These are phyloP conservation scores for Pteronotus mesoamericanus DNA, from an alignment of 2,797 vertebrate genomes.

Conservation along the genomic window DNA sequence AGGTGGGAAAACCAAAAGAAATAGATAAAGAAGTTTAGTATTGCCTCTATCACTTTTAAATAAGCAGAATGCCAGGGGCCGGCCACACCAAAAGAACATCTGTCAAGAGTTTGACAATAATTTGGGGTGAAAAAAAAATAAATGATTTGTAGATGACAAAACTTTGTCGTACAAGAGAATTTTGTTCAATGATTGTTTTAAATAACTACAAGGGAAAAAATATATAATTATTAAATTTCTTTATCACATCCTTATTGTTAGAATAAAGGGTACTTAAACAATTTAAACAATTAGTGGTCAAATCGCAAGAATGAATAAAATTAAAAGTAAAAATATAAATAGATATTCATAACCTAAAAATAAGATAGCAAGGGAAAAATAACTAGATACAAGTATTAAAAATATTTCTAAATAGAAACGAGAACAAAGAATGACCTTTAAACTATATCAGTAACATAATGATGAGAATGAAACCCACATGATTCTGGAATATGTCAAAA, in stretches of 20 bases:
- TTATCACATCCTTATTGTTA: background rate
- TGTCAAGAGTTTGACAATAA: slow-evolving; percentile 9
- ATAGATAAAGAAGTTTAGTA: background rate
- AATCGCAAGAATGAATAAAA: background rate
- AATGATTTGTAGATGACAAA: background rate
- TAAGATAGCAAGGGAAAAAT: slow-evolving; percentile 16
- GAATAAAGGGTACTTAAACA: slow-evolving; percentile 2
- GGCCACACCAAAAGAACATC: background rate
- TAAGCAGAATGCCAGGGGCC: background rate
- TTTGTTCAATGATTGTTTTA: background rate
- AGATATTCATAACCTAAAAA: slow-evolving; percentile 25
- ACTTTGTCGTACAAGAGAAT: background rate
- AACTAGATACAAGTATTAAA: background rate
- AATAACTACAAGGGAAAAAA: background rate
- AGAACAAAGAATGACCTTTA: background rate
- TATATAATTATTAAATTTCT: background rate
- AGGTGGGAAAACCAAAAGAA: background rate
- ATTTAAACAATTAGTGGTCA: background rate
- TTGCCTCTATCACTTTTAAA: background rate
- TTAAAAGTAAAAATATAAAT: background rate
- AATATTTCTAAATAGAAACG: slow-evolving; percentile 20
- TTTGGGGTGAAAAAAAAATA: background rate
- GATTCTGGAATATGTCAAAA: background rate
- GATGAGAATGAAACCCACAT: background rate
- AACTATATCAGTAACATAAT: background rate